Evolutionary conservation across 2,113 vertebrate species (phyloP), one percentile per base, ranked within the genome.

Genomic region (Catharus fuscescens): DNA sequence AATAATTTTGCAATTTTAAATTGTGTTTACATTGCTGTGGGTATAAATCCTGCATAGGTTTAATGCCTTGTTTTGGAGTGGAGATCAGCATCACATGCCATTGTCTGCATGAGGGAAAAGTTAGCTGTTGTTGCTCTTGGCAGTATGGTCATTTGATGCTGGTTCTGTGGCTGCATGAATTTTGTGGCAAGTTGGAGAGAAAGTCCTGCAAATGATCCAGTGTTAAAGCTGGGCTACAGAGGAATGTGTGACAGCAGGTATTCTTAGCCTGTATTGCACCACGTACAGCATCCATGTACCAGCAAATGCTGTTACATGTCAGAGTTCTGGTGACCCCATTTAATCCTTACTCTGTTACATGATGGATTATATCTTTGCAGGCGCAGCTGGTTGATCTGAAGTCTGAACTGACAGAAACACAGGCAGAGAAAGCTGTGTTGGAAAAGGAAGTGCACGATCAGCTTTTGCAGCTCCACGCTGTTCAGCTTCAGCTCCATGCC

Each of bases 361-460:
- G 34, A 36, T 79, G 74, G 72, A 6, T 97, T 91, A 1, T 87
- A 8, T 95, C 70, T 96, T 92, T n/a, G n/a, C 95, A 99, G 99
- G 99, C 99, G 25, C 99, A 99, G 95, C 64, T 99, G 93, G 98
- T 99, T 77, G 99, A 99, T 97, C 96, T 99, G 93, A 99, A 99
- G 45, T 99, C 99, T 12, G 99, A 99, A 96, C 95, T 99, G 97
- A 99, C 98, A 6, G 99, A 99, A 62, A 98, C 97, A 2, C 99
- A 99, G 88, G 99, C 98, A 18, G 99, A 99, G 95, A 98, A 98
- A 72, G 95, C 93, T 0, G 98, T 99, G 8, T 66, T 99, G 81
- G 99, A 99, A 69, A 98, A 98, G 92, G 99, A 99, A 96, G 99
- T 99, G 31, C 99, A 99, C 0, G 99, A 99, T 91, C 99, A 99